phyloP scores from a whole-genome alignment of 2,888 invertebrate species.

The Cephus runcator region DNA sequence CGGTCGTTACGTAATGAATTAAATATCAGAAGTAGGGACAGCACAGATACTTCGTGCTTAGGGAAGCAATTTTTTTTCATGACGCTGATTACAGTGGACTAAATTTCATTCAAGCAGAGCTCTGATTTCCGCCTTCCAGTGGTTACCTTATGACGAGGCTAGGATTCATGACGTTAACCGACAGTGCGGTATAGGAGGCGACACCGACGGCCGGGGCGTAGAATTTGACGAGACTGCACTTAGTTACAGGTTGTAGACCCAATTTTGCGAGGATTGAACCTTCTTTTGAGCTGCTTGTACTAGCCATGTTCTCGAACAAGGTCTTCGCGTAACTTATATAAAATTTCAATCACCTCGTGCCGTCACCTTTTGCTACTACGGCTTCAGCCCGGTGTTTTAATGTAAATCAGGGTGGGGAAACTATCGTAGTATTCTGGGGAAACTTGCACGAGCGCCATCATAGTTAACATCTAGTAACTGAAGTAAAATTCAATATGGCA shows the following conservation, averaged over 20 bases:
- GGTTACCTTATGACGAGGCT: constrained; percentile 76
- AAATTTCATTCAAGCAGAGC: not conserved
- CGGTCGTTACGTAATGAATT: not conserved
- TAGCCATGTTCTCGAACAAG: constrained; percentile 36
- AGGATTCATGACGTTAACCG: constrained; percentile 88
- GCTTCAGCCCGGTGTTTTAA: no score
- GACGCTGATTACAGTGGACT: not conserved
- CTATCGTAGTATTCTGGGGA: no score
- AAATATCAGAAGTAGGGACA: no score
- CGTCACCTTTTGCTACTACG: no score
- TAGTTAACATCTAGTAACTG: no score
- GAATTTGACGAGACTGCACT: constrained; percentile 78
- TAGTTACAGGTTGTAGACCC: constrained; percentile 74
- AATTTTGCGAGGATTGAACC: constrained; percentile 43
- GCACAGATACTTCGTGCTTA: no score
- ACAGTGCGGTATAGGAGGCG: constrained; percentile 80
- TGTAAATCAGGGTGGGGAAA: no score
- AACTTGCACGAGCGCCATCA: no score
- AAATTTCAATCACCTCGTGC: not conserved
- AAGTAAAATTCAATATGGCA: no score
- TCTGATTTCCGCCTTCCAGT: not conserved
- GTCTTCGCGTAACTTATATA: no score
- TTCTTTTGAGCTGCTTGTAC: constrained; percentile 39
- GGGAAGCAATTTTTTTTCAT: no score
- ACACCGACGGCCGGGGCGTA: constrained; percentile 82